These are phyloP conservation scores for Smithornis capensis DNA, from an alignment of 2,113 vertebrate genomes.

Conservation along the genomic window DNA sequence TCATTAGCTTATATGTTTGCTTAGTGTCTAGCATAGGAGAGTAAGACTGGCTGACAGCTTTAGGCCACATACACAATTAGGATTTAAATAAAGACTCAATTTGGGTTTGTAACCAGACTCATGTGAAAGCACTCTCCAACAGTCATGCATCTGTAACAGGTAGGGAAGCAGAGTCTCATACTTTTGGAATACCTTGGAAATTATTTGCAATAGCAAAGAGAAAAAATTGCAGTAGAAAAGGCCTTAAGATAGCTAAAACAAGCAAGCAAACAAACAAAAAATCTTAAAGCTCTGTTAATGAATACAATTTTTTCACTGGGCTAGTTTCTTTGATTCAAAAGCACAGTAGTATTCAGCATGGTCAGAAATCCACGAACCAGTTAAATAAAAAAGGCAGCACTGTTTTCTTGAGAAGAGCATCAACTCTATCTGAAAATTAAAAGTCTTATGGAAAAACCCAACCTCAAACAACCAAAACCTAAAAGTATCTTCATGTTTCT, in stretches of 20 bases:
- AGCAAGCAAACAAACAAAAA: not conserved
- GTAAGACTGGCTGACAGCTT: slow-evolving; percentile 48
- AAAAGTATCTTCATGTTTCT: not conserved
- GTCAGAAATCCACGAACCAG: not conserved
- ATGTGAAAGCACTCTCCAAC: not conserved
- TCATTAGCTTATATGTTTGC: slow-evolving; percentile 57
- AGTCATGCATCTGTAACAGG: not conserved
- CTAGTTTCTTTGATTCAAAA: not conserved
- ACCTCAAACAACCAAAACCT: not conserved
- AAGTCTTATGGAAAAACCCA: not conserved
- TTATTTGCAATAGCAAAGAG: not conserved
- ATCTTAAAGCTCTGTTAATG: not conserved
- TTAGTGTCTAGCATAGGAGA: slow-evolving; percentile 14
- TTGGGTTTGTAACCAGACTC: not conserved
- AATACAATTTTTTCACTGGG: not conserved
- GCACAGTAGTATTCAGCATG: not conserved
- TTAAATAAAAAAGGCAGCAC: not conserved
- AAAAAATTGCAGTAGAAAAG: not conserved
- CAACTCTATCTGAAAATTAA: not conserved
- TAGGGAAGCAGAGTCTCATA: not conserved
- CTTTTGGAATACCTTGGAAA: not conserved
- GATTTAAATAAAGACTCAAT: slow-evolving; percentile 36
- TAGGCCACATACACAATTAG: slow-evolving; percentile 62
- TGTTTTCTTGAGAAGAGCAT: not conserved
- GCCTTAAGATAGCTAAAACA: not conserved